A percentile compares a stretch with the other conserved stretches of the same genome.
phyloP scores from a whole-genome alignment of 2,888 invertebrate species.

The Galerucella nymphaeae region DNA sequence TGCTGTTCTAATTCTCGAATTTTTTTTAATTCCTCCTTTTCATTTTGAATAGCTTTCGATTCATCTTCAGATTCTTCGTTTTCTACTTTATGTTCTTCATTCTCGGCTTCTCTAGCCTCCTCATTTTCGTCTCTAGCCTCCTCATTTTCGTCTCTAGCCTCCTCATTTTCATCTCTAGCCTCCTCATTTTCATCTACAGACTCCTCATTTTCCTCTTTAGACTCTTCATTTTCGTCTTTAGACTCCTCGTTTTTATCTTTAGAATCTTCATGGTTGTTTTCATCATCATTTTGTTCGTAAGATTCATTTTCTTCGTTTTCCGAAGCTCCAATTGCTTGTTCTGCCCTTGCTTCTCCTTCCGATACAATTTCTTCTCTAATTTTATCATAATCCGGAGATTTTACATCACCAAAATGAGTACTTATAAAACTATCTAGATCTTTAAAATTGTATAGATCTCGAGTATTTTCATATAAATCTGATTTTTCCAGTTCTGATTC shows the following conservation, averaged over 20 bases:
- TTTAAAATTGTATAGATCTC: conserved; percentile 39
- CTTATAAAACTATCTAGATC: conserved; percentile 44
- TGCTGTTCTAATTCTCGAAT: conserved; percentile 34
- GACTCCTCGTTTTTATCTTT: conserved; percentile 8
- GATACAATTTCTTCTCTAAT: conserved; percentile 38
- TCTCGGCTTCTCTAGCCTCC: conserved; percentile 30
- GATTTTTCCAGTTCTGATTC: conserved; percentile 30
- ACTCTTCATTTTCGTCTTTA: conserved; percentile 23
- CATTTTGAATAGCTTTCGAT: conserved; percentile 9
- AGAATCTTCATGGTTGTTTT: conserved; percentile 12
- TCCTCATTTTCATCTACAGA: conserved; percentile 34
- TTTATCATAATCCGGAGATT: conserved; percentile 36
- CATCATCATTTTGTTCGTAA: neutral
- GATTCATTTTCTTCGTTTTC: conserved; percentile 27
- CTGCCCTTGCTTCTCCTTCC: conserved; percentile 35
- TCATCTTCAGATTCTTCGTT: conserved; percentile 34
- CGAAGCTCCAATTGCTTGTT: conserved; percentile 16
- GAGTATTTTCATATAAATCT: conserved; percentile 33
- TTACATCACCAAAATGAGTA: conserved; percentile 39
- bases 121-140: conserved; percentile 27
- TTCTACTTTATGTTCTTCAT: conserved; percentile 42
- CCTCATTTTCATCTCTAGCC: conserved; percentile 43
- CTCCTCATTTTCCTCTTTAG: conserved; percentile 29
- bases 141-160: conserved; percentile 27
- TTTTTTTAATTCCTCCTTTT: conserved; percentile 22